Evolutionary conservation across 2,797 vertebrate species (phyloP).

Genomic region (Odontamblyopus lacepedii): DNA sequence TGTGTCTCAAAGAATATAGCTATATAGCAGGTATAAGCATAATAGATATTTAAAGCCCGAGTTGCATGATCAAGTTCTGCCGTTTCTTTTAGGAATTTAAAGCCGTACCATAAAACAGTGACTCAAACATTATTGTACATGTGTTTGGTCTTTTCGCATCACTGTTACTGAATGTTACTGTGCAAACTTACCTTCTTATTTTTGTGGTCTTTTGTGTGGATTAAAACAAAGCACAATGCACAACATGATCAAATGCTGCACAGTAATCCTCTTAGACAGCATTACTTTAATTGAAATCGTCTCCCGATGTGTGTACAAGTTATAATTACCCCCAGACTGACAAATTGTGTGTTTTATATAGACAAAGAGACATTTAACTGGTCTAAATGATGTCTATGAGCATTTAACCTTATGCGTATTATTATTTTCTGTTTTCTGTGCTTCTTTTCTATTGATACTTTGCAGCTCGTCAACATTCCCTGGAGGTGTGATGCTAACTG

Average conservation of each 20-base stretch:
- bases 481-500: too few relatives aligned
- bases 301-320: slow-evolving; percentile 10
- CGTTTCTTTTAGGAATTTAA: too few relatives aligned
- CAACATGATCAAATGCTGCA: slow-evolving; percentile 65
- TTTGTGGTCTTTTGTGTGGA: slow-evolving; percentile 1
- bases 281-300: slow-evolving; percentile 67
- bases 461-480: too few relatives aligned
- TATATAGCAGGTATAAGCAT: too few relatives aligned
- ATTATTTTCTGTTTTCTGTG: neutral
- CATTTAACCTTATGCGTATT: neutral
- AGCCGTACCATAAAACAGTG: too few relatives aligned
- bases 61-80: too few relatives aligned
- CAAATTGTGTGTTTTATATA: neutral
- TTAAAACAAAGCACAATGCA: slow-evolving; percentile 18
- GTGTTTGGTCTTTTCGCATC: too few relatives aligned
- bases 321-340: slow-evolving; percentile 13
- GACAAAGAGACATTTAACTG: neutral
- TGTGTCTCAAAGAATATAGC: too few relatives aligned
- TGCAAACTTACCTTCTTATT: neutral
- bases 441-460: too few relatives aligned
- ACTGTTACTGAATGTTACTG: neutral
- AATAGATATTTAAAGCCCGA: too few relatives aligned
- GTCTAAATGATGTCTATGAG: neutral
- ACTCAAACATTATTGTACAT: too few relatives aligned
- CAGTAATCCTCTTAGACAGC: slow-evolving; percentile 79